A percentile compares a stretch with the other conserved stretches of the same genome.
Evolutionary conservation across 2,888 invertebrate genomes (phyloP).

Genomic region (Apamea crenata): DNA sequence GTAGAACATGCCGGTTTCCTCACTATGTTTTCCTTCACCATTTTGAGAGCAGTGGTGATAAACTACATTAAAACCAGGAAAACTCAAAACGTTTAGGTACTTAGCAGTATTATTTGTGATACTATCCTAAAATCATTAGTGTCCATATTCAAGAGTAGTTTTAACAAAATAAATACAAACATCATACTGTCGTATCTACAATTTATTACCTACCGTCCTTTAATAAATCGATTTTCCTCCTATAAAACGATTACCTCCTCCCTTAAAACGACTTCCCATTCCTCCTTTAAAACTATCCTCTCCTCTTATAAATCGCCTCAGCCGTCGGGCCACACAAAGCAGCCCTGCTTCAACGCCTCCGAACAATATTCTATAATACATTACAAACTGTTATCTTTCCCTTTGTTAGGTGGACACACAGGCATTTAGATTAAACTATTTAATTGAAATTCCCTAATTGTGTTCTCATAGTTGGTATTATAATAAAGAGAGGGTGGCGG

Average conservation of each 20-base stretch:
- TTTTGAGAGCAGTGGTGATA: background rate
- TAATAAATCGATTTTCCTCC: background rate
- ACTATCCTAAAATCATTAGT: background rate
- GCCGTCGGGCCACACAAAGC: slow-evolving; percentile 67
- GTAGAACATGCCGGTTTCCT: background rate
- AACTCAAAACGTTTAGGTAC: background rate
- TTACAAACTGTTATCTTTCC: slow-evolving; percentile 75
- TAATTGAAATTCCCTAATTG: slow-evolving; percentile 61
- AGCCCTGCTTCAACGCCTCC: slow-evolving; percentile 72
- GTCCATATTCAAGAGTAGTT: background rate
- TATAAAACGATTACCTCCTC: background rate
- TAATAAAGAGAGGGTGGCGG: slow-evolving; percentile 12
- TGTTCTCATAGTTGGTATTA: slow-evolving; percentile 36
- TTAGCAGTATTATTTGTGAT: background rate
- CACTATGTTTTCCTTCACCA: background rate
- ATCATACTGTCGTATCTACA: background rate
- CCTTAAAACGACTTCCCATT: background rate
- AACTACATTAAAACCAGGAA: background rate
- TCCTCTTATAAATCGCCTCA: slow-evolving; percentile 49
- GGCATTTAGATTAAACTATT: slow-evolving; percentile 76
- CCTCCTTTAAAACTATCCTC: slow-evolving; percentile 16
- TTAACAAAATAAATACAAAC: background rate
- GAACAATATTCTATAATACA: slow-evolving; percentile 77
- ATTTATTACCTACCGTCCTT: background rate
- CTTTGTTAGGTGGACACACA: slow-evolving; percentile 74